These are phyloP conservation scores for Eonycteris spelaea DNA, from an alignment of 2,113 vertebrate genomes.

Conservation along the genomic window DNA sequence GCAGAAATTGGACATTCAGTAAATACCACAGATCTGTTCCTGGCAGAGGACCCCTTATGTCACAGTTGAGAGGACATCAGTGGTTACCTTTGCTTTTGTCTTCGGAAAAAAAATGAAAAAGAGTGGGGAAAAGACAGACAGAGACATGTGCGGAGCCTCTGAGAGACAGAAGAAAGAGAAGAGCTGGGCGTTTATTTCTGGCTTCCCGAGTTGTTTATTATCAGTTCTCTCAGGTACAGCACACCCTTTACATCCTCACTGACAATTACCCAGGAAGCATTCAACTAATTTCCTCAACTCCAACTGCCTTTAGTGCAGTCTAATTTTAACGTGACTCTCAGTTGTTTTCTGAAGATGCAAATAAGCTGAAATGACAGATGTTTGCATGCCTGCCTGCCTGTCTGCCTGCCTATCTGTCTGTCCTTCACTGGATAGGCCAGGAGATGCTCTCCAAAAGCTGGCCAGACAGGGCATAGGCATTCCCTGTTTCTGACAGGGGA, in stretches of 20 bases:
- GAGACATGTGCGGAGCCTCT: not conserved
- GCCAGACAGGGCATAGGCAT: not conserved
- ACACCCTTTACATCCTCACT: slow-evolving; percentile 64
- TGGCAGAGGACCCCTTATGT: not conserved
- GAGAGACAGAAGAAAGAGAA: not conserved
- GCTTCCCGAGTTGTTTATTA: slow-evolving; percentile 68
- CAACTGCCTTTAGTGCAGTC: slow-evolving; percentile 64
- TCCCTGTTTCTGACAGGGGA: not conserved
- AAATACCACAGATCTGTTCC: not conserved
- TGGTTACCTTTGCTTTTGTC: not conserved
- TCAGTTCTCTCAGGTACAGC: slow-evolving; percentile 73
- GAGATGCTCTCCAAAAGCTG: not conserved
- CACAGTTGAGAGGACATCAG: not conserved
- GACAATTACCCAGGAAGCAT: slow-evolving; percentile 64
- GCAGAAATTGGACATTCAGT: not conserved
- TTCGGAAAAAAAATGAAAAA: not conserved
- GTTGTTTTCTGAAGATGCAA: slow-evolving; percentile 62
- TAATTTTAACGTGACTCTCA: slow-evolving; percentile 79
- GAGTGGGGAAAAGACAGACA: not conserved
- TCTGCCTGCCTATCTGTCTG: not conserved
- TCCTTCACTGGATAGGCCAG: not conserved
- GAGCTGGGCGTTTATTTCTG: slow-evolving; percentile 65
- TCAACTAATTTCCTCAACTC: slow-evolving; percentile 73
- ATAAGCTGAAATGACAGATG: slow-evolving; percentile 60
- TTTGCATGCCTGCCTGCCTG: not conserved